A percentile compares a stretch with the other conserved stretches of the same genome.
phyloP scores from a whole-genome alignment of 1,140 invertebrate genomes.

The Drosophila novamexicana region DNA sequence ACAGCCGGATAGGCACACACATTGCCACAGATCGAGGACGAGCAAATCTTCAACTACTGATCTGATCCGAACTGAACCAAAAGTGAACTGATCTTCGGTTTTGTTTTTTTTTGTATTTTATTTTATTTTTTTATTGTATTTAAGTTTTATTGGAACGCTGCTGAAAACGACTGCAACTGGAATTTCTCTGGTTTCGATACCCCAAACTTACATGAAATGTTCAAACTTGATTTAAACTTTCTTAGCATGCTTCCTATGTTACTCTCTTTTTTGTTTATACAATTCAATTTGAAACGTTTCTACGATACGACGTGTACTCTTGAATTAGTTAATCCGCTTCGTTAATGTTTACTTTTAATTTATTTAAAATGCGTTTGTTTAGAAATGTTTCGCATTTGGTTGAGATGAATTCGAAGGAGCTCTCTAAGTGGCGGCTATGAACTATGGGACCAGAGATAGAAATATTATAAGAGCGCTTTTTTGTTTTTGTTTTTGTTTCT shows the following conservation, averaged over 20 bases:
- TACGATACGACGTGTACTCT: slow-evolving; percentile 70
- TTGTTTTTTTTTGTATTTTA: slow-evolving; percentile 29
- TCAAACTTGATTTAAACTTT: slow-evolving; percentile 1
- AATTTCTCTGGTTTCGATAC: slow-evolving; percentile 53
- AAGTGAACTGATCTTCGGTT: slow-evolving; percentile 37
- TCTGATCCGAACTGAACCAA: slow-evolving; percentile 52
- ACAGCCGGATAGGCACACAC: slow-evolving; percentile 67
- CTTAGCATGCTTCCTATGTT: slow-evolving; percentile 30
- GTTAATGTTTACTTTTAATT: slow-evolving; percentile 41
- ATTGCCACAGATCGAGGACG: slow-evolving; percentile 70
- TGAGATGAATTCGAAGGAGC: slow-evolving; percentile 32
- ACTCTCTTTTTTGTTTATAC: slow-evolving; percentile 50
- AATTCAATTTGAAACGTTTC: slow-evolving; percentile 70
- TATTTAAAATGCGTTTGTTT: slow-evolving; percentile 49
- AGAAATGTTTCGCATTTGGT: slow-evolving; percentile 32
- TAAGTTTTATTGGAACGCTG: slow-evolving; percentile 60
- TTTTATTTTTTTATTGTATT: slow-evolving; percentile 38
- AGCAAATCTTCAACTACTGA: slow-evolving; percentile 65
- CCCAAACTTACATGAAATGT: too few relatives aligned
- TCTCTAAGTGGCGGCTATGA: slow-evolving; percentile 29
- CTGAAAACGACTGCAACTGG: slow-evolving; percentile 80
- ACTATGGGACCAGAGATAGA: slow-evolving; percentile 31
- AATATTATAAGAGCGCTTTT: slow-evolving; percentile 24
- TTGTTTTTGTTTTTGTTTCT: background rate
- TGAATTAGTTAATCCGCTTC: slow-evolving; percentile 57